A percentile compares a stretch with the other conserved stretches of the same genome.
phyloP scores from a whole-genome alignment of 2,797 vertebrate species.

The Acanthornis magna region DNA sequence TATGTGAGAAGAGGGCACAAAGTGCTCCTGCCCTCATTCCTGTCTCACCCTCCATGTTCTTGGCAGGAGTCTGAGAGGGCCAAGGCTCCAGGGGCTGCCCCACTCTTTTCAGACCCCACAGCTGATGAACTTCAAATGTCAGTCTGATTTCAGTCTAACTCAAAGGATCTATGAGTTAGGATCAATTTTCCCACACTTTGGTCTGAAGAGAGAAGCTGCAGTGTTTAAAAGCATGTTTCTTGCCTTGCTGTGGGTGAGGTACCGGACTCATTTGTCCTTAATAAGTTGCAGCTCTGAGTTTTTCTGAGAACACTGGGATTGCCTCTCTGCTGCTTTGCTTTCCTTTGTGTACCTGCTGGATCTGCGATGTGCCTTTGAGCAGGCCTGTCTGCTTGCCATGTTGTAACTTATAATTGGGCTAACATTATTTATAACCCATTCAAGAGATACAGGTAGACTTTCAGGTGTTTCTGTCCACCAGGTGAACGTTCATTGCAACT shows the following conservation, averaged over 20 bases:
- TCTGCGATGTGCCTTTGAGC: neutral
- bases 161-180: neutral
- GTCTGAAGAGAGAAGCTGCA: neutral
- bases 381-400: neutral
- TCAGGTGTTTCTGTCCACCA: neutral
- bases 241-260: neutral
- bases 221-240: neutral
- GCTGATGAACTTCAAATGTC: neutral
- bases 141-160: neutral
- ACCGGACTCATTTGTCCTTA: neutral
- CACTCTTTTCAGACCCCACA: neutral
- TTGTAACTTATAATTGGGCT: neutral
- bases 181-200: neutral
- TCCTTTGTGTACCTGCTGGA: rapidly evolving
- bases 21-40: neutral
- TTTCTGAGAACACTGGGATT: neutral
- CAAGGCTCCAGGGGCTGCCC: neutral
- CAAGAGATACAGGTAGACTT: neutral
- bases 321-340: neutral
- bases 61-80: neutral
- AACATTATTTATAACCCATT: neutral
- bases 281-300: neutral
- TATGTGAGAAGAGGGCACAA: neutral
- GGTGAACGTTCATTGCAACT: rapidly evolving
- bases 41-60: rapidly evolving